These are phyloP conservation scores for Protomyctophum bolini DNA, from an alignment of 2,113 vertebrate genomes.

Conservation along the genomic window DNA sequence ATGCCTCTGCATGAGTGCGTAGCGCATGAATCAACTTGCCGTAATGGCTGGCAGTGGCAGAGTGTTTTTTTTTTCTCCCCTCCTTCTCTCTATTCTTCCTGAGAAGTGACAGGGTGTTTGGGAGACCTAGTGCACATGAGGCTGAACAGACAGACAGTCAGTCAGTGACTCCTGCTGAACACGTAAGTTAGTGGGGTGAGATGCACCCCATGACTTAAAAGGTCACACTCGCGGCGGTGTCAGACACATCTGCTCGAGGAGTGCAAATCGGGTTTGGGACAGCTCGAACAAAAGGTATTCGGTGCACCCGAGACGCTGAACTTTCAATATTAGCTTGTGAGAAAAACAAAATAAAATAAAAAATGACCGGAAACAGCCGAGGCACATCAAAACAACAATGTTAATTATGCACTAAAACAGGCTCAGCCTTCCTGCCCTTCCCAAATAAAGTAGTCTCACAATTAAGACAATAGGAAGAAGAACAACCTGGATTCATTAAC, in stretches of 20 bases:
- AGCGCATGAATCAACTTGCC: conserved; percentile 46
- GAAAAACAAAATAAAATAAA: too few species aligned
- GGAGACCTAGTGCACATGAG: conserved; percentile 18
- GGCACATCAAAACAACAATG: conserved; percentile 71
- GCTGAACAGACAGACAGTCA: conserved; percentile 40
- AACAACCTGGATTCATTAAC: conserved; percentile 60
- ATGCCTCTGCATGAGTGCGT: conserved; percentile 24
- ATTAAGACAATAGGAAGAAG: conserved; percentile 51
- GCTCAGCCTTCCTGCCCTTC: conserved; percentile 42
- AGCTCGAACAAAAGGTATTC: conserved; percentile 70
- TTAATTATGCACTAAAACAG: conserved; percentile 74
- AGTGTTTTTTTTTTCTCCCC: conserved; percentile 4
- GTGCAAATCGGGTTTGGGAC: conserved; percentile 70
- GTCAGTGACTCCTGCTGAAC: conserved; percentile 42
- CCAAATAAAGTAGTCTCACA: conserved; percentile 63
- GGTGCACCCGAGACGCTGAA: conserved; percentile 68
- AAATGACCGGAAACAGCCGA: conserved; percentile 46
- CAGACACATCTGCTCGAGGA: conserved; percentile 73
- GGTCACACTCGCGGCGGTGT: conserved; percentile 70
- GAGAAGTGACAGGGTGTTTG: not conserved
- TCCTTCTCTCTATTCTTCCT: conserved; percentile 7
- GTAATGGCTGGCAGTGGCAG: conserved; percentile 23
- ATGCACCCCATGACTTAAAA: conserved; percentile 70
- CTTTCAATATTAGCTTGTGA: conserved; percentile 62
- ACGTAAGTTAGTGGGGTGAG: conserved; percentile 20